Evolutionary conservation across 2,113 vertebrate species (phyloP), one percentile per base, ranked within the genome.

Genomic region (Donacobius atricapilla): DNA sequence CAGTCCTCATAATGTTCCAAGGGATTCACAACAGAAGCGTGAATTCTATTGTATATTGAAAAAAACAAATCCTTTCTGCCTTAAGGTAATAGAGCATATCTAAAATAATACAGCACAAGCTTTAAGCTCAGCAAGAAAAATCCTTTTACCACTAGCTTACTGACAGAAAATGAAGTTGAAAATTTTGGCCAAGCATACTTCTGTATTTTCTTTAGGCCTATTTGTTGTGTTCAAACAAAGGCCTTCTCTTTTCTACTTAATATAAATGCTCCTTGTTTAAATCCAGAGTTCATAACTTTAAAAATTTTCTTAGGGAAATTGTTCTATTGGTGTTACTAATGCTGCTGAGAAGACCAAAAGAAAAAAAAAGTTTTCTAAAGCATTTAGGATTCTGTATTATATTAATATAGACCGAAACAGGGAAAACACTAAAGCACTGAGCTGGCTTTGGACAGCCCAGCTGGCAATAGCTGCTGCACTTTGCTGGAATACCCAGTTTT

Each of bases 71-170:
- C 42, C 66, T 90, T 90, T 93, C 70, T 90, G 75, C 68, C 56
- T n/a, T 91, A 92, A 96, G 81, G 81, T 95, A 97, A 94, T 71
- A 80, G 53, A 91, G 83, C 66, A 54, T 91, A 89, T 83, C 87
- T 96, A 94, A 96, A 95, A 90, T 79, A 91, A 94, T 88, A 50
- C 27, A 86, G 60, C 17, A 65, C 16, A 83, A 91, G 45, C 77
- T 93, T 91, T 93, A 93, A 95, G 18, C 39, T 91, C 75, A 86
- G 82, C 54, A 88, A 94, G 82, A 90, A 89, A 73, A 91, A 76
- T 61, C 72, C 50, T 85, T 54, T 80, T 83, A 63, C 66, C 16
- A 42, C 40, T 35, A 89, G 65, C 39, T 79, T 91, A 82, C 21
- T 82, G 83, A 68, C 40, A 65, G 54, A 92, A 94, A 93, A 91